phyloP scores from a whole-genome alignment of 2,113 vertebrate species.

The Lycaon pictus region DNA sequence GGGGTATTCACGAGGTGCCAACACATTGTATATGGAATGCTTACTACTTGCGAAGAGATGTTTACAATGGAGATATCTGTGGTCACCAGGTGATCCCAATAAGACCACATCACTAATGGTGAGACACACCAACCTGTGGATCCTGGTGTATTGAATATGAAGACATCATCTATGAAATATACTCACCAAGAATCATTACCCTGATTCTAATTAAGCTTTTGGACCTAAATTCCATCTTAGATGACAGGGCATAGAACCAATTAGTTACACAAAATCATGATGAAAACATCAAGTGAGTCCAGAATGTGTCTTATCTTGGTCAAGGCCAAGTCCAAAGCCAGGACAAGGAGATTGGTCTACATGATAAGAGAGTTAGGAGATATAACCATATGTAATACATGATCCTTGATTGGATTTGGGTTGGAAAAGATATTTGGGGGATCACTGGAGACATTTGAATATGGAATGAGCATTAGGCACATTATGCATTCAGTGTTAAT shows the following conservation, averaged over 20 bases:
- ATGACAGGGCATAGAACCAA: not conserved
- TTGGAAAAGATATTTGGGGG: not conserved
- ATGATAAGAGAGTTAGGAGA: not conserved
- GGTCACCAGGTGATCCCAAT: not conserved
- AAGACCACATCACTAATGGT: not conserved
- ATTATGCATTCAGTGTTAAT: not conserved
- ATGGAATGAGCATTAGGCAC: not conserved
- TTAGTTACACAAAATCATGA: not conserved
- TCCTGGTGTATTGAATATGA: not conserved
- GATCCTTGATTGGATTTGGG: not conserved
- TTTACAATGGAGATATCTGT: not conserved
- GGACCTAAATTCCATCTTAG: not conserved
- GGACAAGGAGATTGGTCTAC: not conserved
- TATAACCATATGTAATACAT: not conserved
- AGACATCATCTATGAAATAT: not conserved
- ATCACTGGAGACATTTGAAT: not conserved
- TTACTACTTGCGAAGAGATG: not conserved
- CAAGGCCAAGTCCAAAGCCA: not conserved
- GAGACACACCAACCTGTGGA: not conserved
- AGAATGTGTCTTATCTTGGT: not conserved
- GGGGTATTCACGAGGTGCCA: not conserved
- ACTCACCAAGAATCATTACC: not conserved
- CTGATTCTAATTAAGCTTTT: not conserved
- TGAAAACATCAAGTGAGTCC: not conserved
- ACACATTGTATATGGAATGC: not conserved